phyloP scores from a whole-genome alignment of 2,113 vertebrate species.

The Toxostoma redivivum region DNA sequence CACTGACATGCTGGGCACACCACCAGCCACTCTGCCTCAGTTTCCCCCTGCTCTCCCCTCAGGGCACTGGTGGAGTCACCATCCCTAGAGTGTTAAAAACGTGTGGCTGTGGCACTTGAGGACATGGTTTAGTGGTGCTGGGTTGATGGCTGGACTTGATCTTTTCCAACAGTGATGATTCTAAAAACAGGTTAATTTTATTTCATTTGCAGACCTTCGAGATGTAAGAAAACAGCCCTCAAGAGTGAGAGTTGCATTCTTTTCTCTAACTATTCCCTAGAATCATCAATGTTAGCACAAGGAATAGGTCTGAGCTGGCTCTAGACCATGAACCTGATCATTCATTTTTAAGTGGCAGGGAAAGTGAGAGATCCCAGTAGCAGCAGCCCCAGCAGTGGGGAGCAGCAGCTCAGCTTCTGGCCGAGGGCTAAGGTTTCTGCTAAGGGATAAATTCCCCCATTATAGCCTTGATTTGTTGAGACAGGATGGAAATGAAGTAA shows the following conservation, averaged over 20 bases:
- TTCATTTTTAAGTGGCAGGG: background rate
- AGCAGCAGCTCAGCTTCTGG: background rate
- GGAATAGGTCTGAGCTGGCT: background rate
- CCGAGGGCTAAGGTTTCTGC: background rate
- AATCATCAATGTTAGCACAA: background rate
- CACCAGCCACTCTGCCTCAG: background rate
- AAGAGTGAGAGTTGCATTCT: background rate
- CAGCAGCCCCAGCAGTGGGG: background rate
- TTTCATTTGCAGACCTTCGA: background rate
- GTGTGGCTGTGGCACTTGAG: background rate
- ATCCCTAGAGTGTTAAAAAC: background rate
- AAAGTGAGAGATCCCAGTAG: background rate
- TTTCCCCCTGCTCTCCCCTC: background rate
- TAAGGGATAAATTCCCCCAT: slow-evolving; percentile 39
- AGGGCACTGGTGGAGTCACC: background rate
- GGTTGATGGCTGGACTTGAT: background rate
- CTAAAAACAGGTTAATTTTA: background rate
- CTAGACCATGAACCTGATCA: background rate
- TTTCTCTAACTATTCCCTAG: background rate
- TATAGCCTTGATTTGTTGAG: slow-evolving; percentile 38
- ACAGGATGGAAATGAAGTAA: slow-evolving; percentile 65
- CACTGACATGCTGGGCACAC: background rate
- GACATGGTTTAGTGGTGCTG: background rate
- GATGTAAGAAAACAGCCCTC: background rate
- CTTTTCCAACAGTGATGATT: background rate